Evolutionary conservation across 2,888 invertebrate genomes (phyloP), one percentile per base, ranked within the genome.

Genomic region (Lasius platythorax): DNA sequence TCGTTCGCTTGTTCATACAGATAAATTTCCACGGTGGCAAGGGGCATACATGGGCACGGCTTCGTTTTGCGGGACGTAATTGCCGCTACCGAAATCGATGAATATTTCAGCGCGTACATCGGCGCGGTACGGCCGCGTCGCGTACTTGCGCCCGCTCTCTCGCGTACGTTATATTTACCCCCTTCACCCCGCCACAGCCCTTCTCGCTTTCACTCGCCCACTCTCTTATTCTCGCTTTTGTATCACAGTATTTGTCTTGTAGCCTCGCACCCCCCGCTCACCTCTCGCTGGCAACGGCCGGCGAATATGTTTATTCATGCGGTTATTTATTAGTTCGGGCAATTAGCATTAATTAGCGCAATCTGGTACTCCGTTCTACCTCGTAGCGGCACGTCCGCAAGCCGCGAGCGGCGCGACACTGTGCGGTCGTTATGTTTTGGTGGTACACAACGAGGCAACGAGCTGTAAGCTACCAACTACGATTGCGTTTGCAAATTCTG

Each of bases 331-430:
- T 93, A 94, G 92, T 92, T 92, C 89, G 91, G 82, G 93, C 92
- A 94, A 94, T 94, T 94, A 94, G 93, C 94, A 94, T 94, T 94
- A 94, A 94, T 94, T 94, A 94, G 92, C 91, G 91, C 91, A 94
- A 94, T 94, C 93, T 94, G 93, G 87, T 87, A 87, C 89, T 66
- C 53, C 63, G 66, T 50, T 72, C n/a, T 68, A 33, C 53, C 82
- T 64, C 70, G 75, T 61, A 73, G 79, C 73, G 73, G 73, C 79
- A 81, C 79, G 73, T 81, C 73, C 79, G 73, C 79, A 81, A 81
- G 79, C 90, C 84, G 73, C 90, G 83, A 85, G 87, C 85, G 63
- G 85, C 86, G 78, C 87, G 87, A 87, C 87, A 75, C 58, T 78
- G 84, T 75, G 89, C 56, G 89, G 89, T 78, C 82, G 87, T 89